These are phyloP conservation scores for Rhamnusium bicolor DNA, from an alignment of 2,888 invertebrate species.

Conservation along the genomic window DNA sequence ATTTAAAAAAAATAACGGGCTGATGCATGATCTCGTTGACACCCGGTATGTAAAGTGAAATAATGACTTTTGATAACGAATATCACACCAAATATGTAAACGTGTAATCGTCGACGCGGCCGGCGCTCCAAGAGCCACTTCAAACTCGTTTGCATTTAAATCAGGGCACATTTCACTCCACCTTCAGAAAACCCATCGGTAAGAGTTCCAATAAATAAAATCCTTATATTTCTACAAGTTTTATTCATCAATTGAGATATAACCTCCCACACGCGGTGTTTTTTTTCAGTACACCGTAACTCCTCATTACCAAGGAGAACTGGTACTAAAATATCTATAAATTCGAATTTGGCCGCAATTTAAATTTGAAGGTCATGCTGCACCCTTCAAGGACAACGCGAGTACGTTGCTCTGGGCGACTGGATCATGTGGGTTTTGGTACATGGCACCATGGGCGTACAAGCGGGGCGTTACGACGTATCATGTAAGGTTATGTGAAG, in stretches of 20 bases:
- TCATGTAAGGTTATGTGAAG: not conserved
- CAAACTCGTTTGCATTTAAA: not conserved
- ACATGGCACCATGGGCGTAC: not conserved
- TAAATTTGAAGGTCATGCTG: slow-evolving; percentile 10
- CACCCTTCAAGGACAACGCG: slow-evolving; percentile 4
- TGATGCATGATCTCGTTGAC: too few relatives aligned
- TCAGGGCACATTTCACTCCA: not conserved
- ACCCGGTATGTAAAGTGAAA: too few relatives aligned
- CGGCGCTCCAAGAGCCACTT: too few relatives aligned
- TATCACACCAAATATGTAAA: not conserved
- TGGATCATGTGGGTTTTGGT: slow-evolving; percentile 1
- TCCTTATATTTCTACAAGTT: not conserved
- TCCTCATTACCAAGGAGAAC: not conserved
- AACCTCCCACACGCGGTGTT: not conserved
- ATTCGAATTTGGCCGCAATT: not conserved
- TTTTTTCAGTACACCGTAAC: not conserved
- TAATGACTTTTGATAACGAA: not conserved
- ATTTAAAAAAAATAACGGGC: too few relatives aligned
- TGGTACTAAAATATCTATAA: not conserved
- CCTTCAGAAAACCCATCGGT: not conserved
- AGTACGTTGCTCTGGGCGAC: not conserved
- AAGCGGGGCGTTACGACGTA: not conserved
- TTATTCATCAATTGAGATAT: not conserved
- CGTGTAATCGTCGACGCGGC: too few relatives aligned
- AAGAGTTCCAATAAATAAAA: not conserved